Conservation (phyloP, 1,140 invertebrate genomes). For the Cecropterus lyciades region DNA sequence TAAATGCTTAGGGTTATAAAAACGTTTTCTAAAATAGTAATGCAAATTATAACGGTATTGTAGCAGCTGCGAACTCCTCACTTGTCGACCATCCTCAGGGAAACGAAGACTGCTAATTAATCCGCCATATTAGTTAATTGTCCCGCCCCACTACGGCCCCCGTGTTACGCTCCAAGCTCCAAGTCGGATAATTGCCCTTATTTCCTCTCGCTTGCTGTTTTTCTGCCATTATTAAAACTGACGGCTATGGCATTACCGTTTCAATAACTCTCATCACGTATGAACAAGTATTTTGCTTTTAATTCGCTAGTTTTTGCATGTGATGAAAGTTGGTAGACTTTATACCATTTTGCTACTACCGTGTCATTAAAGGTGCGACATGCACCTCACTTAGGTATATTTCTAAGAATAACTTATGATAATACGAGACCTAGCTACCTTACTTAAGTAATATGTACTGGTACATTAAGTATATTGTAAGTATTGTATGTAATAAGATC, state of each 20-base stretch:
- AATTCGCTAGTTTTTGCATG: not conserved
- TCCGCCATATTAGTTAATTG: conserved; percentile 73
- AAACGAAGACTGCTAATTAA: conserved; percentile 55
- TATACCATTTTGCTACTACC: no score
- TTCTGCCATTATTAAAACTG: conserved; percentile 29
- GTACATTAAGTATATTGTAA: no score
- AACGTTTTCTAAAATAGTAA: no score
- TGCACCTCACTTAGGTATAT: no score
- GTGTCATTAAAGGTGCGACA: no score
- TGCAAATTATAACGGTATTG: not conserved
- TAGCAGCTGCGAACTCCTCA: conserved; percentile 19
- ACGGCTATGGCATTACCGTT: conserved; percentile 22
- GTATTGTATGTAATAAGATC: no score
- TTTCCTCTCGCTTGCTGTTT: conserved; percentile 37
- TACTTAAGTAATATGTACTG: no score
- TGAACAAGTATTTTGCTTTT: conserved; percentile 3
- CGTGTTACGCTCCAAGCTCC: conserved; percentile 48
- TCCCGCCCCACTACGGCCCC: conserved; percentile 44
- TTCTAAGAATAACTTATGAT: no score
- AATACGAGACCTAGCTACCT: no score
- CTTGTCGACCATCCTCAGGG: conserved; percentile 1
- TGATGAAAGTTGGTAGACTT: not conserved
- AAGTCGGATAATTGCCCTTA: conserved; percentile 48
- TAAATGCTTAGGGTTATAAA: no score
- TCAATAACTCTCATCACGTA: conserved; percentile 27